These are phyloP conservation scores for Marmota monax DNA, from an alignment of 2,113 vertebrate species.

Conservation along the genomic window DNA sequence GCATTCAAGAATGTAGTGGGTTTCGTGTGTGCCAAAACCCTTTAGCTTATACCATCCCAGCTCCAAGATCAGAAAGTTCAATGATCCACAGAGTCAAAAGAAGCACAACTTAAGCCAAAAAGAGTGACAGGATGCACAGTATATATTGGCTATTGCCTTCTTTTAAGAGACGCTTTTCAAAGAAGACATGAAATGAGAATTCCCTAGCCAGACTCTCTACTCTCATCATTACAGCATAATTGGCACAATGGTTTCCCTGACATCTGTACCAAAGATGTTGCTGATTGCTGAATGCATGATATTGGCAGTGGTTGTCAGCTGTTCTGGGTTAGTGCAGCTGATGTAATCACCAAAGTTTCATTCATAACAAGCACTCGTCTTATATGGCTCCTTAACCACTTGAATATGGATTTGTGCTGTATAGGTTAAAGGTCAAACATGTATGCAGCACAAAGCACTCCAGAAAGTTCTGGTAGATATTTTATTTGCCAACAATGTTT, in stretches of 20 bases:
- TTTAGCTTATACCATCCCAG: constrained; percentile 77
- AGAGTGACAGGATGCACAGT: constrained; percentile 79
- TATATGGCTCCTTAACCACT: constrained; percentile 84
- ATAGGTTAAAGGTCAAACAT: constrained; percentile 76
- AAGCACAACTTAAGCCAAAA: constrained; percentile 68
- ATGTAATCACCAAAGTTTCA: constrained; percentile 88
- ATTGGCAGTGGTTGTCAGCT: constrained; percentile 87
- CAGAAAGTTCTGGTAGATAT: constrained; percentile 78
- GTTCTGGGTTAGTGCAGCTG: constrained; percentile 88
- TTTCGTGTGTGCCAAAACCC: constrained; percentile 79
- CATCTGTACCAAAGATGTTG: constrained; percentile 92
- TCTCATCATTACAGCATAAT: constrained; percentile 86
- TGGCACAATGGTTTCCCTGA: constrained; percentile 87
- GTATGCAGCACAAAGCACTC: constrained; percentile 67
- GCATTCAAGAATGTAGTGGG: constrained; percentile 78
- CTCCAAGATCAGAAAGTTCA: constrained; percentile 80
- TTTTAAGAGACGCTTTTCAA: constrained; percentile 86
- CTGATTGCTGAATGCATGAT: constrained; percentile 88
- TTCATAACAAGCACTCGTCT: constrained; percentile 87
- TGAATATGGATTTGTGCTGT: constrained; percentile 79
- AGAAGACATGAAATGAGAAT: constrained; percentile 86
- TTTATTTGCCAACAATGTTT: constrained; percentile 82
- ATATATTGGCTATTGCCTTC: constrained; percentile 74
- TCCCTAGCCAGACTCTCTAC: constrained; percentile 83
- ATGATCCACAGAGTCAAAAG: constrained; percentile 57